These are phyloP conservation scores for Leucoma salicis DNA, from an alignment of 2,888 invertebrate genomes.

Conservation along the genomic window DNA sequence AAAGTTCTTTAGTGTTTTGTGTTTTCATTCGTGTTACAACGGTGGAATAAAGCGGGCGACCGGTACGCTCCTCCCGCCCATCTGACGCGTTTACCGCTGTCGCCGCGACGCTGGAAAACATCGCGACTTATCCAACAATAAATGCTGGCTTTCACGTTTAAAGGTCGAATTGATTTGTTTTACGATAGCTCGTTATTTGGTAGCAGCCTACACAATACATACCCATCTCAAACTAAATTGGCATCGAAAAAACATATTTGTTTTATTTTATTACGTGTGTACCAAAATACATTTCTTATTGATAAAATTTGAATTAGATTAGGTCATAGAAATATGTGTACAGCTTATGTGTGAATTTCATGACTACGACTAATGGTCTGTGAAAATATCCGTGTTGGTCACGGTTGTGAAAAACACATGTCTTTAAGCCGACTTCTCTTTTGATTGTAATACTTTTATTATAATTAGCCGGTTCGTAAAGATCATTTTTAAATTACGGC, in stretches of 20 bases:
- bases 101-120: conserved; percentile 26
- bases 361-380: too few species aligned
- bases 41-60: conserved; percentile 53
- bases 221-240: neutral
- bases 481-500: too few species aligned
- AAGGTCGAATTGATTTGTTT: conserved; percentile 15
- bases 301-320: too few species aligned
- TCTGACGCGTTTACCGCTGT: conserved; percentile 59
- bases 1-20: conserved; percentile 16
- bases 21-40: conserved; percentile 21
- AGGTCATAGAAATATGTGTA: too few species aligned
- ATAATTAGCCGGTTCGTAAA: too few species aligned
- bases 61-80: conserved; percentile 54
- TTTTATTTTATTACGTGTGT: too few species aligned
- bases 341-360: too few species aligned
- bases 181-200: conserved; percentile 10
- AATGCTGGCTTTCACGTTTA: conserved; percentile 19
- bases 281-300: too few species aligned
- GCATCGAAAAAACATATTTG: neutral
- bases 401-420: too few species aligned
- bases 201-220: conserved; percentile 1
- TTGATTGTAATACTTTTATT: too few species aligned
- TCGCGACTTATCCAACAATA: conserved; percentile 24
- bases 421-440: too few species aligned
- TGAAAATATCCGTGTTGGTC: too few species aligned